Base-by-base conservation (phyloP, 23 tunicate genomes). In the Clavelina lepadiformis region DNA sequence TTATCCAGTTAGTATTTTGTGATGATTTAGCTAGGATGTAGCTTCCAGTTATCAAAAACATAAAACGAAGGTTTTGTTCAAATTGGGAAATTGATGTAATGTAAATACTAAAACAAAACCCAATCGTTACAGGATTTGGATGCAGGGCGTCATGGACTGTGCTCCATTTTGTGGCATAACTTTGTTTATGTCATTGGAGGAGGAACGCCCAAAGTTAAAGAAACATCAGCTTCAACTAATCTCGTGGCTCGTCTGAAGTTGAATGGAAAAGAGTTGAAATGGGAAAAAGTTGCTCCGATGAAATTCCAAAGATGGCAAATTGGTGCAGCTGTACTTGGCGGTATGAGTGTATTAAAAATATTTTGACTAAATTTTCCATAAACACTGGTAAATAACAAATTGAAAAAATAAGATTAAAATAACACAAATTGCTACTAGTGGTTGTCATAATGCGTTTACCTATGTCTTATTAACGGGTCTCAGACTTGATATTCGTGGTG, bases 181-280 rank as follows among this genome's bases (percentile, higher is more conserved):
- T 66, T 46, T 23, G 18, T 66, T 3, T 66, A 66, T 26, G 46
- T 56, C 57, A 66, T 66, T 66, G 72, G 72, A 24, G 72, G 72
- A 2, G 56, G 47, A 46, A 66, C 72, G 3, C 22, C 47, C 47
- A 56, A 56, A 4, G 22, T 66, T 19, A 66, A 66, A 46, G n/a
- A n/a, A n/a, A 46, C 28, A 13, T 56, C 46, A 46, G 34, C 33
- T 23, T 46, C 72, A 3, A 45, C 72, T 3, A 66, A 46, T 23
- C 58, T 13, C 13, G 72, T 66, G 11, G 46, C 27, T 28, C 21
- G 72, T 27, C 46, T 66, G 72, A 7, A 46, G 7, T 36, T 66
- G 35, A 46, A 23, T 13, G 8, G 30, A 5, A 3, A 3, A 5
- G 35, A 45, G 11, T 36, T 7, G 2, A 5, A 66, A 7, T 66